These are phyloP conservation scores for Drosophila paramelanica DNA, from an alignment of 2,888 invertebrate species.

Conservation along the genomic window DNA sequence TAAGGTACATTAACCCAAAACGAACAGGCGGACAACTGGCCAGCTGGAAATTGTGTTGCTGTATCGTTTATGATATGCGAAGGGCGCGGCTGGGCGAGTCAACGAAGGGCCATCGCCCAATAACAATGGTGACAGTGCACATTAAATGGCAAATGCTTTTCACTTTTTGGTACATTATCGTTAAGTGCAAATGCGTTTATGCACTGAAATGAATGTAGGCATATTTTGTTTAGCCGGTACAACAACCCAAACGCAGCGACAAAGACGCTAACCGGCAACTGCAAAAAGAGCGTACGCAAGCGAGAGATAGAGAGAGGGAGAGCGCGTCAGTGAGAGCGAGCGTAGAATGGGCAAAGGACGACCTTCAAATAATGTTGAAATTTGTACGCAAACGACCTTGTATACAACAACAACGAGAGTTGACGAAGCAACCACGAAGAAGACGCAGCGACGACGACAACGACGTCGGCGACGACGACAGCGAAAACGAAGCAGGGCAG, in stretches of 20 bases:
- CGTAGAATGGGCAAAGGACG: conserved; percentile 83
- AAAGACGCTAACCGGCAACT: conserved; percentile 55
- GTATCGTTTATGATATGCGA: conserved; percentile 16
- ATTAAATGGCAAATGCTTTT: conserved; percentile 15
- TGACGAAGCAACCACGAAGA: conserved; percentile 59
- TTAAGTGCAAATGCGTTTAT: conserved; percentile 16
- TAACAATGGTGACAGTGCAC: not conserved
- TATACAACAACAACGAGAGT: conserved; percentile 77
- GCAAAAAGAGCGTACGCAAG: conserved; percentile 41
- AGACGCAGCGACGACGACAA: conserved; percentile 51
- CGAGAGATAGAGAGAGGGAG: conserved; percentile 36
- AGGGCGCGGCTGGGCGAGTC: conserved; percentile 45
- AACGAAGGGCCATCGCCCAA: conserved; percentile 7
- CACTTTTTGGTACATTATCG: conserved; percentile 13
- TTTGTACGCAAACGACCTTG: conserved; percentile 86
- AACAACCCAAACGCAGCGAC: conserved; percentile 46
- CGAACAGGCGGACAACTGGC: conserved; percentile 14
- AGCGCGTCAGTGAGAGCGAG: conserved; percentile 42
- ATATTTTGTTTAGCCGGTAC: conserved; percentile 51
- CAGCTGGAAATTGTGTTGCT: conserved; percentile 31
- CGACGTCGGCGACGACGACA: conserved; percentile 43
- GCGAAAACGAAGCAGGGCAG: conserved; percentile 54
- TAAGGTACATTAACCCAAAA: conserved; percentile 76
- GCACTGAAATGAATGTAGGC: conserved; percentile 34
- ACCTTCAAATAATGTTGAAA: conserved; percentile 85